Evolutionary conservation across 2,888 invertebrate species (phyloP), one percentile per base, ranked within the genome.

Genomic region (Rapana venosa): DNA sequence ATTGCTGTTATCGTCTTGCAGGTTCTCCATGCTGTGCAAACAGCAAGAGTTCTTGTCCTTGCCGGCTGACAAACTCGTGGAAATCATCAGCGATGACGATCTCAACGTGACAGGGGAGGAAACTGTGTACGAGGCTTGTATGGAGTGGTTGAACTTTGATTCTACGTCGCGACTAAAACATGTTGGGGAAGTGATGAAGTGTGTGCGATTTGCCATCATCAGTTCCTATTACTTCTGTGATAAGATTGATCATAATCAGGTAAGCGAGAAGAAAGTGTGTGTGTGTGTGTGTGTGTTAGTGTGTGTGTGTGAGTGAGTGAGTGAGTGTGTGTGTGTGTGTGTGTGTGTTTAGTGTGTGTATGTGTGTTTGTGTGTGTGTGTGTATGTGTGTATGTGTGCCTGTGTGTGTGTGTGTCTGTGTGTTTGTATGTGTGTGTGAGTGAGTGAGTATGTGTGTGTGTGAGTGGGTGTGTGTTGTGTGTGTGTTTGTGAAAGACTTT

Each of bases 201-300:
- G 94, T 93, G 95, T 96, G 8, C 91, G 96, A 17, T 95, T 96
- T 92, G 95, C 95, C 74, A 95, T 94, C 91, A 95, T 96, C 89
- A 94, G 94, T 91, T 95, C 95, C 0, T 96, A 96, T 90, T 96
- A 95, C 91, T 95, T 96, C 93, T 95, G 95, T 94, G 96, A 96
- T 91, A 93, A 93, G 83, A 95, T 96, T 30, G 95, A 95, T 91
- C 92, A 91, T 58, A 93, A 93, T 88, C 89, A 90, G 26, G 90
- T 94, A n/a, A 58, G 32, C 5, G n/a, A 47, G n/a, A 47, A 47
- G n/a, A 47, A 47, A 47, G 47, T 47, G 47, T 47, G 47, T 47
- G 47, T 47, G 47, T 47, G 47, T 47, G 47, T 47, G 47, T 47
- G 47, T 47, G 47, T 47, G 47, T 47, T 2, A 5, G 47, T 47